A percentile compares a stretch with the other conserved stretches of the same genome.
Conservation (phyloP, 2,797 vertebrate genomes). For the Girardinus metallicus region DNA sequence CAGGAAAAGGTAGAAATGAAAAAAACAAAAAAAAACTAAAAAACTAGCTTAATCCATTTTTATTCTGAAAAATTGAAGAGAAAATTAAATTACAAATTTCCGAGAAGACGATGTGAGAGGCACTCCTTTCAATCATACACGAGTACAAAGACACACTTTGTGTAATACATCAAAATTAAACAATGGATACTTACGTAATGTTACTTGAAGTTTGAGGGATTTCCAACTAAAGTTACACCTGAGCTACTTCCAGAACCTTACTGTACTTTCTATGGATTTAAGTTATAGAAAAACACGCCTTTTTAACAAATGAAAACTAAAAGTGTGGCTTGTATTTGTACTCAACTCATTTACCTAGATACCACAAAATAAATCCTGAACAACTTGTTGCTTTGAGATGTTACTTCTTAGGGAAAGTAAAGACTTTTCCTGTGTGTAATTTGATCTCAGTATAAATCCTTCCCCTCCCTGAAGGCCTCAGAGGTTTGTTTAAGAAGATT, state of each 20-base stretch:
- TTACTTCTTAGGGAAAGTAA: neutral
- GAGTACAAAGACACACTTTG: neutral
- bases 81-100: slow-evolving; percentile 38
- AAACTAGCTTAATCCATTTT: slow-evolving; percentile 20
- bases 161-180: slow-evolving; percentile 11
- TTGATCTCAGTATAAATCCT: neutral
- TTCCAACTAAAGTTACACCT: neutral
- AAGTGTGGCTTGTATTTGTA: neutral
- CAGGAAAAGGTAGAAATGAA: slow-evolving; percentile 18
- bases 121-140: slow-evolving; percentile 6
- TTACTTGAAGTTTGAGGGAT: neutral
- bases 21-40: neutral
- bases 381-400: neutral
- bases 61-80: slow-evolving; percentile 29
- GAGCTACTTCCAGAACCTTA: neutral
- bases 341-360: neutral
- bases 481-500: neutral
- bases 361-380: neutral
- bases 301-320: neutral
- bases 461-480: neutral
- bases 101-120: slow-evolving; percentile 30
- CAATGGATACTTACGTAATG: neutral
- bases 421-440: neutral
- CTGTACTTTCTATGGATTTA: neutral
- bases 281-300: neutral